phyloP scores from a whole-genome alignment of 2,113 vertebrate species.

The Oreochromis niloticus region DNA sequence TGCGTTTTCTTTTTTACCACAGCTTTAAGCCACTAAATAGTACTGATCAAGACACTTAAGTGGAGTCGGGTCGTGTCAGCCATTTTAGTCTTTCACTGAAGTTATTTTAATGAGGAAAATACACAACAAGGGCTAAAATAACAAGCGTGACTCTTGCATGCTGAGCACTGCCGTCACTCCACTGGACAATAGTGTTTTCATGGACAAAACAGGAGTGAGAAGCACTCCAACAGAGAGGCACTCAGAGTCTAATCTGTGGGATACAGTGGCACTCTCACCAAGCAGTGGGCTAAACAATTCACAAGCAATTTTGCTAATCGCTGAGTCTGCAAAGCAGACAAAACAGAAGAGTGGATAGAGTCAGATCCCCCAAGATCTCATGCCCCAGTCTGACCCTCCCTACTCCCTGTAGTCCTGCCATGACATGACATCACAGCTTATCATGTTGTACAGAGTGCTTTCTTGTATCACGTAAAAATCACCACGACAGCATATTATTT shows the following conservation, averaged over 20 bases:
- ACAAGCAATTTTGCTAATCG: slow-evolving; percentile 20
- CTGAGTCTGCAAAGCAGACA: neutral
- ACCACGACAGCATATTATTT: neutral
- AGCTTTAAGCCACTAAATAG: neutral
- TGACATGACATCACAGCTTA: neutral
- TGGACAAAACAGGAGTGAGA: slow-evolving; percentile 7
- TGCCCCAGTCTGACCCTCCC: neutral
- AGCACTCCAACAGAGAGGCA: slow-evolving; percentile 39
- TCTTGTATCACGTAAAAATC: neutral
- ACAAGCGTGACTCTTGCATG: neutral
- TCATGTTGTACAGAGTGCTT: neutral
- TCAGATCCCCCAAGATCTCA: neutral
- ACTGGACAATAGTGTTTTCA: slow-evolving; percentile 39
- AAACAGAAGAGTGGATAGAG: neutral
- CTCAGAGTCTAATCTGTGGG: slow-evolving; percentile 22
- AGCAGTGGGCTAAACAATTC: slow-evolving; percentile 13
- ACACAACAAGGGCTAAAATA: neutral
- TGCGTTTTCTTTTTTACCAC: neutral
- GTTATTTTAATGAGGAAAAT: neutral
- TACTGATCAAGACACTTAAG: neutral
- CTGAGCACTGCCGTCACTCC: neutral
- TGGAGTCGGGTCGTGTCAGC: neutral
- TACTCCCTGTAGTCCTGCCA: neutral
- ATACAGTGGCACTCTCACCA: neutral
- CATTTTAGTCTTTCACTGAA: neutral